These are phyloP conservation scores for Amiota mariae DNA, from an alignment of 2,888 invertebrate species.

Conservation along the genomic window DNA sequence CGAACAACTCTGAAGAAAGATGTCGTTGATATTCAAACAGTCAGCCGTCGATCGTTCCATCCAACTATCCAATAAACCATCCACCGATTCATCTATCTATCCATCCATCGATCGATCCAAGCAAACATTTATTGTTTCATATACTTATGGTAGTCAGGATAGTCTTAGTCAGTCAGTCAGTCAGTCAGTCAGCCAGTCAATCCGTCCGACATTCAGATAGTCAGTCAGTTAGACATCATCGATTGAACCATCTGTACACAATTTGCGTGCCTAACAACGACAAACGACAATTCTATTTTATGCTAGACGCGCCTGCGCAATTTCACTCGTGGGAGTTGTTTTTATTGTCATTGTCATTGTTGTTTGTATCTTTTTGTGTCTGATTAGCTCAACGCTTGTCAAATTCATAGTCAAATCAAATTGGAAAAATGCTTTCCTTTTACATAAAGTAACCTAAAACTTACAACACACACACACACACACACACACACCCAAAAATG, in stretches of 20 bases:
- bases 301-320: conserved; percentile 4
- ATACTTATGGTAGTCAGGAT: too few species aligned
- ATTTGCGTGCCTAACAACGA: conserved; percentile 23
- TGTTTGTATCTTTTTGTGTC: background rate
- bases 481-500: background rate
- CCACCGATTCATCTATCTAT: background rate
- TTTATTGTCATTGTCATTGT: background rate
- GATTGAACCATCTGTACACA: conserved; percentile 9
- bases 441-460: background rate
- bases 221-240: conserved; percentile 5
- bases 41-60: background rate
- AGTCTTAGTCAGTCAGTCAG: too few species aligned
- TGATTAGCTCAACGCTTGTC: conserved; percentile 26
- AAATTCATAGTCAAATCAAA: conserved; percentile 8
- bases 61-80: background rate
- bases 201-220: background rate
- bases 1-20: conserved; percentile 2
- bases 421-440: background rate
- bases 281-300: conserved; percentile 23
- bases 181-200: background rate
- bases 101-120: background rate
- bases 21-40: conserved; percentile 45
- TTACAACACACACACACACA: too few species aligned
- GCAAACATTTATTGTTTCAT: too few species aligned
- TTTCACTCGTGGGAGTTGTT: conserved; percentile 19